Base-by-base conservation (phyloP, 2,888 invertebrate species). In the Listrodromus nycthemerus region DNA sequence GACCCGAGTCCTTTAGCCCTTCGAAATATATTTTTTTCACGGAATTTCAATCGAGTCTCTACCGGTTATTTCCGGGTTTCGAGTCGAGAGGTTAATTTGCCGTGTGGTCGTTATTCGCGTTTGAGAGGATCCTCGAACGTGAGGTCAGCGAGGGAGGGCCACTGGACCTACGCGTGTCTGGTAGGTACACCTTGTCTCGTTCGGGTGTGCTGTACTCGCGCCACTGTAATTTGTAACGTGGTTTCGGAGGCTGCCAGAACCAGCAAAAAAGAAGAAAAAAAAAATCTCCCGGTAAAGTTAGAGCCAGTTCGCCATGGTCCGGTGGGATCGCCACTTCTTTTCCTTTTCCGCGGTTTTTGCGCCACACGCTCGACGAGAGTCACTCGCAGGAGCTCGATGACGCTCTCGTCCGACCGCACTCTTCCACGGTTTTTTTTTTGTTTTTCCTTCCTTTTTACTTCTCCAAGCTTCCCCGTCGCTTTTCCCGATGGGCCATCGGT, bases 141-240 rank as follows among this genome's bases (percentile, higher is more conserved):
- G 78, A 61, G 81, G 73, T 85, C 81, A 86, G 73, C 70, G 45
- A 50, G 33, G 82, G 77, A 70, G 52, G 27, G 75, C 33, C 61
- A 37, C 67, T 74, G 61, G 78, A 30, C 58, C 70, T 45, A 16
- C 41, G 30, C 41, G 13, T 30, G 19, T 52, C 41, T 45, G 63
- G 55, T 76, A 69, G 71, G 75, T 63, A 63, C 55, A 79, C 41
- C 63, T 63, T 69, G 19, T 83, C 69, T 73, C 70, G 80, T 74
- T 73, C 79, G 82, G 77, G 82, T 78, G 85, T 80, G 78, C 77
- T 80, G 67, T 77, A 80, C 80, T 67, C 82, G 79, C 82, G 75
- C 80, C 73, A 81, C 78, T 79, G 88, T 89, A 89, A 89, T 89
- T 89, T 89, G 89, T 89, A 89, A 89, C 86, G 83, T 79, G 88